These are phyloP conservation scores for Nyleta sp. DNA, from an alignment of 2,888 invertebrate species.

Conservation along the genomic window DNA sequence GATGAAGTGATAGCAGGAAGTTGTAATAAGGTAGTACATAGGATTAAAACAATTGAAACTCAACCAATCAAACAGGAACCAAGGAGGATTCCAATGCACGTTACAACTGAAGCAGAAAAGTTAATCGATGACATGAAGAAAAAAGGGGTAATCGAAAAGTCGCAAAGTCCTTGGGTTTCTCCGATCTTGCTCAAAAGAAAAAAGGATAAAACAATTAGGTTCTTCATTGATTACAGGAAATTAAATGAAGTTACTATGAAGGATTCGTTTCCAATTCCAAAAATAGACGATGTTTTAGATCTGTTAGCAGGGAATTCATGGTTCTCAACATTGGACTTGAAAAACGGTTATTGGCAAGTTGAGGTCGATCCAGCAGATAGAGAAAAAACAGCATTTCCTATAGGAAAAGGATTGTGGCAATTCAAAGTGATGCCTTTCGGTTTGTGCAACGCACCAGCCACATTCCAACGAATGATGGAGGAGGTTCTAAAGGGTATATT, in stretches of 20 bases:
- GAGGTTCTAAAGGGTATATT: background rate
- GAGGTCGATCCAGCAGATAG: conserved; percentile 19
- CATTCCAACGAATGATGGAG: background rate
- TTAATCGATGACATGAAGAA: conserved; percentile 8
- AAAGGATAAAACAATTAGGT: conserved; percentile 24
- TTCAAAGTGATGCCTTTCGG: too few species aligned
- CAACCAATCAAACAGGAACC: conserved; percentile 6
- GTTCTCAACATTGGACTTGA: conserved; percentile 19
- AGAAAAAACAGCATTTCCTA: conserved; percentile 49
- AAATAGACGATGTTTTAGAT: conserved; percentile 36
- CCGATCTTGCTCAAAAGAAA: conserved; percentile 15
- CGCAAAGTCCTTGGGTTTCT: conserved; percentile 19
- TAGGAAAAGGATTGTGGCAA: conserved; percentile 53
- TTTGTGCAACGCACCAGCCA: conserved; percentile 61
- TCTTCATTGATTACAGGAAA: conserved; percentile 12
- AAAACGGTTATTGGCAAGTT: conserved; percentile 18
- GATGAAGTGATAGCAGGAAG: conserved; percentile 10
- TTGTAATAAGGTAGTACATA: background rate
- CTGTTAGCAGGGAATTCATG: conserved; percentile 73
- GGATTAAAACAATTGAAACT: too few species aligned
- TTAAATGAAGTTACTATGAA: conserved; percentile 4
- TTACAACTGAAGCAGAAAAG: background rate
- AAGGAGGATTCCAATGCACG: conserved; percentile 4
- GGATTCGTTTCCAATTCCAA: conserved; percentile 6
- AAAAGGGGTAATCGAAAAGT: conserved; percentile 12